Base-by-base conservation (phyloP, 2,888 invertebrate species). In the Ornithoptera priamus region DNA sequence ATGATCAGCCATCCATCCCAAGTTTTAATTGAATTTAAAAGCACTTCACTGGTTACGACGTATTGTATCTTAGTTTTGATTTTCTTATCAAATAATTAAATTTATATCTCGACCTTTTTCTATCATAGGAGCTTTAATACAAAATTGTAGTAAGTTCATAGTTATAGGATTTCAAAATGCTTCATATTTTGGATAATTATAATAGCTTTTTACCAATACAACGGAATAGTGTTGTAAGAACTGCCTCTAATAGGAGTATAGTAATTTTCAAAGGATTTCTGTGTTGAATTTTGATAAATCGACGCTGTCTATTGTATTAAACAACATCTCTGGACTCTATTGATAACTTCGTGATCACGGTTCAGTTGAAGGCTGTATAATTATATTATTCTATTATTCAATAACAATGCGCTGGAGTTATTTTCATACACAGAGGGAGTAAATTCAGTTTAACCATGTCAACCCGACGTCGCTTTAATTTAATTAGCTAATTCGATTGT, bases 401-500 rank as follows among this genome's bases (percentile, higher is more conserved):
- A 66, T 53, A n/a, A 53, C 66, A 70, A 66, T 62, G 69, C 66
- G 58, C 20, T 50, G 46, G 62, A 66, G 39, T 53, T 67, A 70
- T 70, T 70, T 67, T 59, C 59, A 62, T 39, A 39, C 46, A n/a
- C 58, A 64, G 53, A 62, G 60, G 59, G 57, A 53, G 64, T 71
- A 67, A 67, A 65, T 67, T 61, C 56, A 57, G 39, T 67, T 67
- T 71, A 71, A 68, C 67, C 50, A 65, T 65, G 67, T 65, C 67
- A 57, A 57, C 67, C 56, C 67, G 15, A 46, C 67, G 67, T 17
- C 36, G 61, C 46, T 24, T 22, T 68, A 65, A 68, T 65, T 67
- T 36, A n/a, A 67, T 71, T 68, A 71, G 57, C 64, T 68, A 71
- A 71, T 68, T 64, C 70, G 57, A 71, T 71, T 71, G 62, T 42